Base-by-base conservation (phyloP, 2,797 vertebrate species). In the Odontamblyopus lacepedii region DNA sequence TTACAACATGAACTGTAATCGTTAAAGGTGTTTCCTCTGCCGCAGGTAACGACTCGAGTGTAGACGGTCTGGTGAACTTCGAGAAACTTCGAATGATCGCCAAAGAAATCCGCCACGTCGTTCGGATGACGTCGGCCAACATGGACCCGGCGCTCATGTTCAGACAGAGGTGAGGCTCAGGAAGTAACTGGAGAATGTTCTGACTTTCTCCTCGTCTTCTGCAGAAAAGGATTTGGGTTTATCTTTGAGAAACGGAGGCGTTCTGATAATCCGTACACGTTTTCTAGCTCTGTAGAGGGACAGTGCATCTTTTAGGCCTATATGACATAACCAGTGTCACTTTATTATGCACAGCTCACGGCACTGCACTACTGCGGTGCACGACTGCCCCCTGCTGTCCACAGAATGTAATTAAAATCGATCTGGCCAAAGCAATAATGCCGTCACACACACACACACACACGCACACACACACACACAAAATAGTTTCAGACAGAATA, bases 101-200 rank as follows among this genome's bases (percentile, higher is more conserved):
- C 74, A 99, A 98, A 83, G 98, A 99, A 87, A 97, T 99, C 67
- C 92, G 97, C 56, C 95, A 98, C 11, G 95, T 99, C 44, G 92
- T 98, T 75, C 92, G 95, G 50, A 96, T 99, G 97, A 97, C 97
- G 29, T 98, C 98, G 0, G 96, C 96, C 62, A 98, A 96, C 92
- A 98, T 99, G 96, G 98, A 99, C 77, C 97, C 98, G 0, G 97
- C 97, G 4, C 94, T 98, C 50, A 98, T 99, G 97, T 99, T 99
- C 91, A 92, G 97, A 80, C 97, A 99, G 92, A 98, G 98, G 98
- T 99, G 92, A 94, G 83, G 23, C 75, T 18, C 6, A 62, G 71
- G 64, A 44, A 44, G 2, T 13, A 44, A 6, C 41, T 13, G 3
- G 4, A 48, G 13, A 38, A 38, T 38, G 35, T 8, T 38, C 4